Conservation (phyloP, 2,113 vertebrate species). For the Haemorhous mexicanus region DNA sequence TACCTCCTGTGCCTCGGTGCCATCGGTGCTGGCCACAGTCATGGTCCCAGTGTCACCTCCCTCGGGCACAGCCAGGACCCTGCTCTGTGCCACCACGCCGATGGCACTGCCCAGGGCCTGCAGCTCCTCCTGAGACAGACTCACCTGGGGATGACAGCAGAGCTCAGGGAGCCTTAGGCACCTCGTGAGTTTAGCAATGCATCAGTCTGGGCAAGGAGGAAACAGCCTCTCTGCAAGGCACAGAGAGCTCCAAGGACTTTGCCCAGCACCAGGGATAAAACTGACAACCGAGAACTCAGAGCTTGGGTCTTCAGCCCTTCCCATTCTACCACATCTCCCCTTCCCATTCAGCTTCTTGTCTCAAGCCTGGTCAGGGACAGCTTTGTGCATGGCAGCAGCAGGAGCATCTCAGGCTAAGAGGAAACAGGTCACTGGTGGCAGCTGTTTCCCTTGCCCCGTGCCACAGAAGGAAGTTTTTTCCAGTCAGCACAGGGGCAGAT, state of each 20-base stretch:
- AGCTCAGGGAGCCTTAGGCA: not conserved
- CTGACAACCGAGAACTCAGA: not conserved
- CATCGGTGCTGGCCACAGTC: constrained; percentile 50
- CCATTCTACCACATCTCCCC: not conserved
- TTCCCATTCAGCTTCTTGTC: not conserved
- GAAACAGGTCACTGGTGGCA: not conserved
- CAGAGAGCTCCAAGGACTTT: not conserved
- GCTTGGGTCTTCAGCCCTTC: not conserved
- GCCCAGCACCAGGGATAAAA: not conserved
- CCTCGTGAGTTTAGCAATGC: not conserved
- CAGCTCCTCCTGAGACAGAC: constrained; percentile 72
- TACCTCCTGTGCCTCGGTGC: constrained; percentile 70
- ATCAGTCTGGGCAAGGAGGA: not conserved
- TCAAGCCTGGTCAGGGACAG: not conserved
- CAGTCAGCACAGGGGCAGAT: not conserved
- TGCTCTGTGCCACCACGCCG: constrained; percentile 70
- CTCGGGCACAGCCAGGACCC: constrained; percentile 50
- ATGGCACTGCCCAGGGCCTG: constrained; percentile 75
- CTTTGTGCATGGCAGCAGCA: not conserved
- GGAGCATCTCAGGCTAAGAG: not conserved
- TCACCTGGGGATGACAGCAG: constrained; percentile 57
- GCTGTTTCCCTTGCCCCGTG: not conserved
- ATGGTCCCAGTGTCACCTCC: constrained; percentile 30
- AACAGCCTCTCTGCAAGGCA: not conserved
- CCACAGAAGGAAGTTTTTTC: not conserved